phyloP scores from a whole-genome alignment of 2,888 invertebrate species.

The Ctena decussata region DNA sequence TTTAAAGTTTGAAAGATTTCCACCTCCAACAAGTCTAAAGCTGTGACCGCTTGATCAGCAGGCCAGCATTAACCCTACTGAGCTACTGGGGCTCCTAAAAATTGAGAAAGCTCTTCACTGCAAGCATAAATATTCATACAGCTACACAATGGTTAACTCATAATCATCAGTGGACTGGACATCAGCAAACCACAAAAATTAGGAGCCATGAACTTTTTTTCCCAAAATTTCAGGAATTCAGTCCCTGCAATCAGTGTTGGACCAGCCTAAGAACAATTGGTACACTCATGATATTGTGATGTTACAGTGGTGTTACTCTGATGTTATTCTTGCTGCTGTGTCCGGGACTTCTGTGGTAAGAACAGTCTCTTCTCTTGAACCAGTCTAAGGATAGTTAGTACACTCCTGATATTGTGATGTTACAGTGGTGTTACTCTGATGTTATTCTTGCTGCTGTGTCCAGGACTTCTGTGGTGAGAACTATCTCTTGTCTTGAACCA shows the following conservation, averaged over 20 bases:
- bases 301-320: constrained; percentile 54
- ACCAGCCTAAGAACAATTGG: constrained; percentile 30
- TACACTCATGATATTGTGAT: constrained; percentile 52
- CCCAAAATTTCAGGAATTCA: constrained; percentile 10
- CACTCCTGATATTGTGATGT: constrained; percentile 41
- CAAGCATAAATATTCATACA: too few relatives aligned
- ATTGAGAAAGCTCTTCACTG: too few relatives aligned
- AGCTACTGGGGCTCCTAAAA: too few relatives aligned
- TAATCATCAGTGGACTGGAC: too few relatives aligned
- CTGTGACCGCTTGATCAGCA: too few relatives aligned
- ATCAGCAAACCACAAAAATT: too few relatives aligned
- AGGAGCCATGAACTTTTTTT: too few relatives aligned
- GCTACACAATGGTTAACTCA: too few relatives aligned
- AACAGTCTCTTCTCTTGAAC: constrained; percentile 13
- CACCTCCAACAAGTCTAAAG: too few relatives aligned
- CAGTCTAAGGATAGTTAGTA: constrained; percentile 36
- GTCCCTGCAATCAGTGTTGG: background rate
- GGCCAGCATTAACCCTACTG: too few relatives aligned
- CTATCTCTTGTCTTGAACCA: too few relatives aligned
- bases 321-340: constrained; percentile 34
- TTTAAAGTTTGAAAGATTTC: too few relatives aligned
- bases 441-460: constrained; percentile 31
- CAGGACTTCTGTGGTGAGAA: constrained; percentile 40
- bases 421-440: constrained; percentile 52
- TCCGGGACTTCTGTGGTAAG: constrained; percentile 47